Evolutionary conservation across 2,113 vertebrate species (phyloP).

Genomic region (Crotalus horridus): DNA sequence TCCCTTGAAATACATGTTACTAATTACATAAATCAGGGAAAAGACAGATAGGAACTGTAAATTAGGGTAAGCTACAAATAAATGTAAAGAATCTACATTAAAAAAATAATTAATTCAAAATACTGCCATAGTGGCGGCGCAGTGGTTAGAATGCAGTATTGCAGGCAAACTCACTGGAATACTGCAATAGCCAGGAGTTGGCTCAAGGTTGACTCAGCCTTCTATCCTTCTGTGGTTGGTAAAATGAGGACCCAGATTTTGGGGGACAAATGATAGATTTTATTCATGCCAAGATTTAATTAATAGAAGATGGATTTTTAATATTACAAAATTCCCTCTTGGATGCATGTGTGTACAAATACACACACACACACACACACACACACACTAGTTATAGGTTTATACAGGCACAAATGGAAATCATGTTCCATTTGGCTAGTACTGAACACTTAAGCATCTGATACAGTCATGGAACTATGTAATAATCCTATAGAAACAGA

Average conservation of each 20-base stretch:
- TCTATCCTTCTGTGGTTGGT: neutral
- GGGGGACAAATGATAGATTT: neutral
- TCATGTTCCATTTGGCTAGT: slow-evolving; percentile 4
- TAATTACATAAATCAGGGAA: neutral
- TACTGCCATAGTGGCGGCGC: neutral
- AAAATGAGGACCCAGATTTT: neutral
- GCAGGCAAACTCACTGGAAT: neutral
- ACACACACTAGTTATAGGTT: neutral
- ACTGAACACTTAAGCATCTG: neutral
- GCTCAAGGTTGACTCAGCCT: neutral
- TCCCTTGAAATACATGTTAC: neutral
- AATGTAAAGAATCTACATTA: neutral
- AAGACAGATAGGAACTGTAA: neutral
- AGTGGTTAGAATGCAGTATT: neutral
- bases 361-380: neutral
- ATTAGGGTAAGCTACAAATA: neutral
- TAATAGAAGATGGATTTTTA: neutral
- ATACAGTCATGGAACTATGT: neutral
- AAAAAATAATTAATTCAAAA: neutral
- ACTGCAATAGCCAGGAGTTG: neutral
- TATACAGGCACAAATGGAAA: neutral
- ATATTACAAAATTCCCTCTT: neutral
- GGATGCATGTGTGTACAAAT: neutral
- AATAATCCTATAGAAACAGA: neutral
- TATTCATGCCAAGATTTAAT: neutral